A percentile compares a stretch with the other conserved stretches of the same genome.
phyloP scores from a whole-genome alignment of 2,797 vertebrate species.

The Spizella passerina region DNA sequence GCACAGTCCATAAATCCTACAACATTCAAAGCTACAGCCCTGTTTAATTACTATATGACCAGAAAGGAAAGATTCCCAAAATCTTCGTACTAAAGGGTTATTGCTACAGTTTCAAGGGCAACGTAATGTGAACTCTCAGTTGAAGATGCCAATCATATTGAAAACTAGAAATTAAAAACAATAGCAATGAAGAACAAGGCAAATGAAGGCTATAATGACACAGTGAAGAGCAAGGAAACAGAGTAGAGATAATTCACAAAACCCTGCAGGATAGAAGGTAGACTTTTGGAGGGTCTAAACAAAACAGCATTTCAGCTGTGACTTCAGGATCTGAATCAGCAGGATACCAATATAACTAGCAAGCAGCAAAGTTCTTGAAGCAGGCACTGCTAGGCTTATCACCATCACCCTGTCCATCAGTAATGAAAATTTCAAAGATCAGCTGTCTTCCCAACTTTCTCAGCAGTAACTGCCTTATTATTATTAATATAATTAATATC shows the following conservation, averaged over 20 bases:
- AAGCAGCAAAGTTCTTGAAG: not conserved
- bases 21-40: not conserved
- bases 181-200: rapidly evolving
- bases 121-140: not conserved
- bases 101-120: not conserved
- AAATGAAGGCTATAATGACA: not conserved
- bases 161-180: not conserved
- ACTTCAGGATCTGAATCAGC: not conserved
- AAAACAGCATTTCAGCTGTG: not conserved
- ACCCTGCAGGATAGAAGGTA: not conserved
- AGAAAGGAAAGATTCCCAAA: not conserved
- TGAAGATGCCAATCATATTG: not conserved
- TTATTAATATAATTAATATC: not conserved
- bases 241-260: not conserved
- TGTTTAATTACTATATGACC: not conserved
- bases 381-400: not conserved
- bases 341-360: not conserved
- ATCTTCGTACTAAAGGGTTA: not conserved
- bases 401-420: not conserved
- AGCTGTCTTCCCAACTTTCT: not conserved
- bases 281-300: not conserved
- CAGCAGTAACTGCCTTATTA: not conserved
- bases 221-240: not conserved
- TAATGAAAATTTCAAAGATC: not conserved
- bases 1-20: not conserved